Evolutionary conservation across 2,113 vertebrate genomes (phyloP).

Genomic region (Noctilio leporinus): DNA sequence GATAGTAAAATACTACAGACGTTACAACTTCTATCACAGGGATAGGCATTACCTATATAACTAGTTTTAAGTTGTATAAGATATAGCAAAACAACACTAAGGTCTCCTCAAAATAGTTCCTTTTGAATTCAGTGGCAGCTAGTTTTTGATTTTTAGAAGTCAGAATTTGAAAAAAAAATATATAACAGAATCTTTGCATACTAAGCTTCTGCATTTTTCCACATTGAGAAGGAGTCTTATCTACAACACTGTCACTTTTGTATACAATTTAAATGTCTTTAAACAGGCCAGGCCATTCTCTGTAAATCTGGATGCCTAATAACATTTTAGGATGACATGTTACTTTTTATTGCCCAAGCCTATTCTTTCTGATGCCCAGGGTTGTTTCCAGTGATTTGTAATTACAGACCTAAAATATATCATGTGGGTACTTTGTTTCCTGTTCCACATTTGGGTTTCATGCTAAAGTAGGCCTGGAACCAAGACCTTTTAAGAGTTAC

Average conservation of each 20-base stretch:
- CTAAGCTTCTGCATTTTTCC: not conserved
- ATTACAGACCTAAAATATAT: slow-evolving; percentile 68
- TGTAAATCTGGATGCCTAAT: slow-evolving; percentile 15
- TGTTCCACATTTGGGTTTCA: slow-evolving; percentile 41
- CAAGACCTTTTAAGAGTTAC: slow-evolving; percentile 21
- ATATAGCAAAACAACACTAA: not conserved
- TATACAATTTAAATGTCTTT: slow-evolving; percentile 44
- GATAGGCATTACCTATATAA: not conserved
- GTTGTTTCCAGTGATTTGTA: slow-evolving; percentile 46
- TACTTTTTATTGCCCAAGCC: slow-evolving; percentile 58
- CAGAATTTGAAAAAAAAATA: not conserved
- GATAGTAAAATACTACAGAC: not conserved
- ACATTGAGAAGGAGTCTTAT: not conserved
- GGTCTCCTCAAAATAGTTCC: not conserved
- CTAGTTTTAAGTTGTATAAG: not conserved
- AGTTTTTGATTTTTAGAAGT: slow-evolving; percentile 1
- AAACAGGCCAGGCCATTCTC: slow-evolving; percentile 14
- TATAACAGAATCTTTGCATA: not conserved
- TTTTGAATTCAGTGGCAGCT: not conserved
- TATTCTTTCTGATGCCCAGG: slow-evolving; percentile 9
- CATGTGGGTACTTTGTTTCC: slow-evolving; percentile 49
- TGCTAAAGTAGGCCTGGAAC: slow-evolving; percentile 56
- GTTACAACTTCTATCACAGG: not conserved
- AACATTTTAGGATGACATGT: slow-evolving; percentile 52
- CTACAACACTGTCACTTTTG: slow-evolving; percentile 40